phyloP scores from a whole-genome alignment of 2,113 vertebrate species.

The Nothocercus nigrocapillus region DNA sequence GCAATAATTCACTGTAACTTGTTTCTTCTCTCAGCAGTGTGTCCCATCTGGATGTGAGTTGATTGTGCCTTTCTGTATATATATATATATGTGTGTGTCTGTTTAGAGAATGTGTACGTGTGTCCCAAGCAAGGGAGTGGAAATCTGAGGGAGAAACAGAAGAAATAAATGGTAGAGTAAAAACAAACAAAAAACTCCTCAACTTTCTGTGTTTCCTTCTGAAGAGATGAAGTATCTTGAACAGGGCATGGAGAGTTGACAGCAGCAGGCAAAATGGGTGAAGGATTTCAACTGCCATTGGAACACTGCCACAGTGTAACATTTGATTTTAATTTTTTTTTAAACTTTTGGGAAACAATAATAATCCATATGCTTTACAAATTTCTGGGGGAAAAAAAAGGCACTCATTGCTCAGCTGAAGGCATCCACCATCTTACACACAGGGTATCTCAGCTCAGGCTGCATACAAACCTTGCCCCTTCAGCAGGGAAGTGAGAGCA shows the following conservation, averaged over 20 bases:
- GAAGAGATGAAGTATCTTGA: background rate
- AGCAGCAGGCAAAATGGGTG: background rate
- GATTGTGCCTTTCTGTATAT: conserved; percentile 29
- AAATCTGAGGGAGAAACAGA: background rate
- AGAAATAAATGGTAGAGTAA: conserved; percentile 30
- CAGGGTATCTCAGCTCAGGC: rapidly evolving
- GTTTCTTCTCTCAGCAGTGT: conserved; percentile 5
- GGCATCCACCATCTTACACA: too few species aligned
- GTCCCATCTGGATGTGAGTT: conserved; percentile 9
- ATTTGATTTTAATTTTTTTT: background rate
- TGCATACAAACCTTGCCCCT: rapidly evolving
- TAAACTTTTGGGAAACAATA: background rate
- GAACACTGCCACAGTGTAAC: background rate
- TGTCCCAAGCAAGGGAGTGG: background rate
- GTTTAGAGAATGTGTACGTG: background rate
- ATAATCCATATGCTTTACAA: background rate
- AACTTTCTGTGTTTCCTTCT: background rate
- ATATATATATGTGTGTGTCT: background rate
- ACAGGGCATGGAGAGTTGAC: background rate
- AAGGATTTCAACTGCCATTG: background rate
- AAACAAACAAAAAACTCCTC: background rate
- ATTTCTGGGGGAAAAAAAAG: background rate
- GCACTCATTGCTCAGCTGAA: background rate
- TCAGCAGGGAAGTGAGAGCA: background rate
- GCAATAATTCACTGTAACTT: background rate